Conservation (phyloP, 2,888 invertebrate genomes). For the Pyrgus malvae region DNA sequence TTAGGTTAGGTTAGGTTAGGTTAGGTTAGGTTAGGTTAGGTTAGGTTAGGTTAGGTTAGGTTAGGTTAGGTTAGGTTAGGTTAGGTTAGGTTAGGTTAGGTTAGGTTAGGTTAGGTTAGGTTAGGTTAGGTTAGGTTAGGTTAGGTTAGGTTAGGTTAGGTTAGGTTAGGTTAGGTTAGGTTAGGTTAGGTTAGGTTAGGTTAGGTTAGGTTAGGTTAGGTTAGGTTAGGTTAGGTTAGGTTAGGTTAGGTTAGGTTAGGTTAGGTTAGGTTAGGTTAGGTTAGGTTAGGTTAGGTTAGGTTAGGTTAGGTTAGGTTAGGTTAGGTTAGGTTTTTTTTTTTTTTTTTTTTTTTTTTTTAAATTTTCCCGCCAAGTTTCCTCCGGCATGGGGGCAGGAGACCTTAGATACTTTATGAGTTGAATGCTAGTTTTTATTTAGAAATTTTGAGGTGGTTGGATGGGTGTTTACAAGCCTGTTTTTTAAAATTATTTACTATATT, state of each 20-base stretch:
- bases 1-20: constrained; percentile 30
- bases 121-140: constrained; percentile 28
- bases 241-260: constrained; percentile 30
- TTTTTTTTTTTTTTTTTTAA: too few species aligned
- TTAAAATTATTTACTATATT: too few species aligned
- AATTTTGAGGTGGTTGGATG: too few species aligned
- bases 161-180: constrained; percentile 29
- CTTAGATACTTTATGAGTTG: too few species aligned
- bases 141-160: constrained; percentile 29
- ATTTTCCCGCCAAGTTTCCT: too few species aligned
- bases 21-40: constrained; percentile 31
- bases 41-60: constrained; percentile 30
- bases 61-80: constrained; percentile 32
- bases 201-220: constrained; percentile 30
- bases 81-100: constrained; percentile 32
- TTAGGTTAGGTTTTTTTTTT: constrained; percentile 32
- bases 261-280: constrained; percentile 32
- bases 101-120: constrained; percentile 27
- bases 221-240: constrained; percentile 29
- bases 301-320: constrained; percentile 26
- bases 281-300: constrained; percentile 29
- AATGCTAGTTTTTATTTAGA: too few species aligned
- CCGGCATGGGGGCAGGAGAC: constrained; percentile 33
- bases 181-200: constrained; percentile 11
- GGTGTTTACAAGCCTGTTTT: too few species aligned